Percentiles rank a stretch among this genome's conserved stretches.
phyloP scores from a whole-genome alignment of 2,113 vertebrate species.

The Toxostoma redivivum region DNA sequence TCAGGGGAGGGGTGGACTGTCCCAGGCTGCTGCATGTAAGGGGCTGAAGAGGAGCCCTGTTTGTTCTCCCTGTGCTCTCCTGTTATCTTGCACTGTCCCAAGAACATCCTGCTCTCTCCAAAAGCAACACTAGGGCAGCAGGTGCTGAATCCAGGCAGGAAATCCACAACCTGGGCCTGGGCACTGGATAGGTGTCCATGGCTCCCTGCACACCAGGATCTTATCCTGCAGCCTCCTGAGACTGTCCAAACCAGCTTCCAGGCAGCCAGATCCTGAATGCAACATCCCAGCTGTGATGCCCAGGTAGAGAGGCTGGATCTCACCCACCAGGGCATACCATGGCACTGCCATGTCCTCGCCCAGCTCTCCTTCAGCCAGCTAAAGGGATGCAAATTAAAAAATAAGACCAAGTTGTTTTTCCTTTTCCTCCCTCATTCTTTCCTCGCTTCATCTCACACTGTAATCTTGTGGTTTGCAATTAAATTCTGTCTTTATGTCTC shows the following conservation, averaged over 20 bases:
- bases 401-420: neutral
- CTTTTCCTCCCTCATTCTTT: neutral
- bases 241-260: neutral
- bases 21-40: neutral
- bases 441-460: neutral
- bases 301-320: neutral
- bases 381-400: neutral
- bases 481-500: neutral
- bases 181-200: neutral
- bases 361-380: neutral
- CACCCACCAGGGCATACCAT: too few relatives aligned
- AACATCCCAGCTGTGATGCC: neutral
- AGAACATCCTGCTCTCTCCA: neutral
- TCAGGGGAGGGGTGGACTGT: neutral
- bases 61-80: neutral
- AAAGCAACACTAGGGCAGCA: neutral
- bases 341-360: neutral
- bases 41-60: neutral
- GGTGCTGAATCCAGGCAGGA: neutral
- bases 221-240: neutral
- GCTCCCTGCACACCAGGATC: neutral
- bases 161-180: neutral
- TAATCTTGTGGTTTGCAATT: neutral
- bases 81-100: neutral
- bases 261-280: neutral